These are phyloP conservation scores for Sebastes glaucus DNA, from an alignment of 2,797 vertebrate species.

Conservation along the genomic window DNA sequence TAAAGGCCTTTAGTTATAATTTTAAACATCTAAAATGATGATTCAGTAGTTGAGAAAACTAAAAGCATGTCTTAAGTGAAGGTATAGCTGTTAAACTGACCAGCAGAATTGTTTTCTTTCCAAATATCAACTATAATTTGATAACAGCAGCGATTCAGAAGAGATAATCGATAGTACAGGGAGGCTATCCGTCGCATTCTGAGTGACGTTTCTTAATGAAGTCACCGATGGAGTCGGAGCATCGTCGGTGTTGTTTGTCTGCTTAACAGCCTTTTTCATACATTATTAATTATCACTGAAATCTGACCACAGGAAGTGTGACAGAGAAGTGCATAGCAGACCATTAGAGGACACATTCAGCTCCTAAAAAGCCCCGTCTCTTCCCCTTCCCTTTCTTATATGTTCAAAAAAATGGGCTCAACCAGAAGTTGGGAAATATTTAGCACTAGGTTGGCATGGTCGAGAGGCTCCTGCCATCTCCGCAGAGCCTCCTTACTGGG, in stretches of 20 bases:
- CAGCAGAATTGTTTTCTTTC: not conserved
- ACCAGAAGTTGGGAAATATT: slow-evolving; percentile 17
- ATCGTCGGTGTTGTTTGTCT: slow-evolving; percentile 35
- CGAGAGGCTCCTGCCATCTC: slow-evolving; percentile 5
- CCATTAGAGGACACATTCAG: not conserved
- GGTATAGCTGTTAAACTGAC: not conserved
- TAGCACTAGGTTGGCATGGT: slow-evolving; percentile 5
- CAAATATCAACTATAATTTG: not conserved
- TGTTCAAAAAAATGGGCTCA: not conserved
- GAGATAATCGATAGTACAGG: not conserved
- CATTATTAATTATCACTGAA: slow-evolving; percentile 57
- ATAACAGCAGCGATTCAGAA: not conserved
- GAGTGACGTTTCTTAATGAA: slow-evolving; percentile 43
- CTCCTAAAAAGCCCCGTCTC: not conserved
- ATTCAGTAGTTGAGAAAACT: not conserved
- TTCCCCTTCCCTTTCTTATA: not conserved
- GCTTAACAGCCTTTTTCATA: slow-evolving; percentile 49
- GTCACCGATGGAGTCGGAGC: slow-evolving; percentile 19
- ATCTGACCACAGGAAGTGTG: slow-evolving; percentile 48
- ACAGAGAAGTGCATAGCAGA: slow-evolving; percentile 10
- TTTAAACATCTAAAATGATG: not conserved
- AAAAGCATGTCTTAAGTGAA: not conserved
- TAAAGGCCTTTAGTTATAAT: not conserved
- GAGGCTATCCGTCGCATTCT: not conserved
- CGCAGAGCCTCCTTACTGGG: slow-evolving; percentile 18